Base-by-base conservation (phyloP, 2,888 invertebrate genomes). In the Diarsia dahlii region DNA sequence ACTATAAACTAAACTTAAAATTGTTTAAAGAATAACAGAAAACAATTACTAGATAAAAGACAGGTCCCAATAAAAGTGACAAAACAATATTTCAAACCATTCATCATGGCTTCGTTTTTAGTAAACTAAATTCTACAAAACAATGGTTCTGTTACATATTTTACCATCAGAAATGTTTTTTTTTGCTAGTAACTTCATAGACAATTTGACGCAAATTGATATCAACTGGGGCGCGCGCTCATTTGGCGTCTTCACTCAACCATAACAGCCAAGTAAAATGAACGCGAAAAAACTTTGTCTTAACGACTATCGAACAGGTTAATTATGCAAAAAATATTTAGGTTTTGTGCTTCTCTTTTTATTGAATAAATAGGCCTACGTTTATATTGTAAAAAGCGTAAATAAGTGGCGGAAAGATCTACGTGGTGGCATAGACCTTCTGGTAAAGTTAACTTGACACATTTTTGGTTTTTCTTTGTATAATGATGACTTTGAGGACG, bases 171-270 rank as follows among this genome's bases (percentile, higher is more conserved):
- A 70, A 82, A 74, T 3, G 54, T 71, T 74, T 74, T 79, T 71
- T 74, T 74, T 79, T 56, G 15, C 45, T 23, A 52, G 39, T 18
- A 62, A 68, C 34, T 73, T 56, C 20, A 50, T 63, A 78, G n/a
- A 58, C 58, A 66, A 62, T 82, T 79, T 71, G 65, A 69, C 65
- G 62, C 28, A 85, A 80, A 78, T 82, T 84, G 83, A 71, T 85
- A 76, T 63, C 65, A 74, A 84, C 66, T 82, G 52, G 56, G 71
- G 56, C 85, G 62, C 34, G 39, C 20, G 23, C 72, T 85, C 85
- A 68, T 77, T 85, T 71, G 45, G 46, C 46, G 68, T 79, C 79
- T 76, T 82, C 79, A 82, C 39, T 85, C 76, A 82, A 75, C 69
- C 62, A 28, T 63, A 74, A 52, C 46, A 62, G 63, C 50, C 2